Evolutionary conservation across 2,888 invertebrate genomes (phyloP).

Genomic region (Reticulitermes lucifugus): DNA sequence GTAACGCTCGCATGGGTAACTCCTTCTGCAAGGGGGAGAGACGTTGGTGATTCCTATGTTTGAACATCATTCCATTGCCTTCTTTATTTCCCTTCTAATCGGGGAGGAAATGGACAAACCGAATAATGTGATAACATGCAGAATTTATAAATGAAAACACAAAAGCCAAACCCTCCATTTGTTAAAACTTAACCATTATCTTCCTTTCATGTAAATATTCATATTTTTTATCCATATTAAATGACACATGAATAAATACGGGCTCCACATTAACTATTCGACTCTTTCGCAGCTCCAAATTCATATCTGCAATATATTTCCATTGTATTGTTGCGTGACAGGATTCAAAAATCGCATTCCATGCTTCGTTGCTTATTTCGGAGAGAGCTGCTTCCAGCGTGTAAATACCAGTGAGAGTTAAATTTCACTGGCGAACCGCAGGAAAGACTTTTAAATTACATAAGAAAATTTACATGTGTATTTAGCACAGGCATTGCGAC

Average conservation of each 20-base stretch:
- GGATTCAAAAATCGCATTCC: not conserved
- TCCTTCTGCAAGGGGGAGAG: not conserved
- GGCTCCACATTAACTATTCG: not conserved
- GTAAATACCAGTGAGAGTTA: too few relatives aligned
- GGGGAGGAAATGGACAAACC: constrained; percentile 5
- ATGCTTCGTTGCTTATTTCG: too few relatives aligned
- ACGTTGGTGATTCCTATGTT: not conserved
- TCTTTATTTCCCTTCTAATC: constrained; percentile 5
- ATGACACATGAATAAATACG: not conserved
- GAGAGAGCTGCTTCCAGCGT: too few relatives aligned
- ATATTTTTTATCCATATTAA: not conserved
- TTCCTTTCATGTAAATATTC: not conserved
- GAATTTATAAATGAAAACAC: not conserved
- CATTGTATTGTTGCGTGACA: not conserved
- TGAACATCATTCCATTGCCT: not conserved
- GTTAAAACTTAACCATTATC: not conserved
- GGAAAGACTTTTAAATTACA: too few relatives aligned
- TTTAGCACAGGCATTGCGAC: too few relatives aligned
- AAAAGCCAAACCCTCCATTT: not conserved
- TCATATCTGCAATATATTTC: not conserved
- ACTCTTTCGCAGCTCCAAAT: not conserved
- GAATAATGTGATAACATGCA: not conserved
- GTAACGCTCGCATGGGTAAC: constrained; percentile 3
- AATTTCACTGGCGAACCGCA: too few relatives aligned
- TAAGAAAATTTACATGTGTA: too few relatives aligned